Evolutionary conservation across 2,888 invertebrate genomes (phyloP).

Genomic region (Dryocosmus kuriphilus): DNA sequence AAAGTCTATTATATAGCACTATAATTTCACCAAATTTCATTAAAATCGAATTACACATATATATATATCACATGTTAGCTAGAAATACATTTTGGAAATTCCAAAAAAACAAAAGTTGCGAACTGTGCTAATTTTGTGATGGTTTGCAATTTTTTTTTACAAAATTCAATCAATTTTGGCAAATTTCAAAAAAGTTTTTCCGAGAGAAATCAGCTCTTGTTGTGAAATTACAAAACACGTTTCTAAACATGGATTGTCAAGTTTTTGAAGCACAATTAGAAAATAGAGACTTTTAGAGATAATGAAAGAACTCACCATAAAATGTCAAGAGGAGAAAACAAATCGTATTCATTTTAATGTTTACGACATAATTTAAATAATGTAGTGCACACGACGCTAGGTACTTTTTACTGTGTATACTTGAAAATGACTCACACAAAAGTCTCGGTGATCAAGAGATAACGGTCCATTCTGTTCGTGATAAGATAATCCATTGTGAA

Average conservation of each 20-base stretch:
- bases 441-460: slow-evolving; percentile 50
- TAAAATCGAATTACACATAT: no score
- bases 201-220: no score
- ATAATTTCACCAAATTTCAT: no score
- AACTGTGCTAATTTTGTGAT: no score
- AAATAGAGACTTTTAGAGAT: neutral
- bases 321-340: neutral
- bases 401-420: slow-evolving; percentile 40
- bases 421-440: slow-evolving; percentile 57
- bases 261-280: no score
- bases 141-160: no score
- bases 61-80: no score
- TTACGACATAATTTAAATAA: slow-evolving; percentile 4
- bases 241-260: neutral
- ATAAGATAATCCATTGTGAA: slow-evolving; percentile 62
- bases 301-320: slow-evolving; percentile 20
- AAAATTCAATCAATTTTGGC: no score
- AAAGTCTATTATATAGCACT: no score
- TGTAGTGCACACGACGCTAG: neutral
- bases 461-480: slow-evolving; percentile 56
- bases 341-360: slow-evolving; percentile 1
- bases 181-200: no score
- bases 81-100: no score
- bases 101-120: no score
- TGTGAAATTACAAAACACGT: neutral